These are phyloP conservation scores for Epiblema foenella DNA, from an alignment of 2,888 invertebrate species.

Conservation along the genomic window DNA sequence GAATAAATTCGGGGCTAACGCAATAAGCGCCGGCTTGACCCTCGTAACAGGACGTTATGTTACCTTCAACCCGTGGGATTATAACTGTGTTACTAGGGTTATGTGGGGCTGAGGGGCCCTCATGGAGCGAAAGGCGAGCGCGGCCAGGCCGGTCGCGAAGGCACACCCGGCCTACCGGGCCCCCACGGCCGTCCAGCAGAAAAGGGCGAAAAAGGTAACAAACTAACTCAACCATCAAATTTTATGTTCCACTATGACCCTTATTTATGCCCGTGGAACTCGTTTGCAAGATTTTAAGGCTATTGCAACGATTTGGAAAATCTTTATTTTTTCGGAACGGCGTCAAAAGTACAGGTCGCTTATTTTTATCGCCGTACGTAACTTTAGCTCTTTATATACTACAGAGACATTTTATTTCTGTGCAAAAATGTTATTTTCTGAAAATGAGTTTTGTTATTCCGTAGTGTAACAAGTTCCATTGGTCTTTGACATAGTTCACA, in stretches of 20 bases:
- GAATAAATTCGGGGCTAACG: constrained; percentile 74
- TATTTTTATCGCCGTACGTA: constrained; percentile 66
- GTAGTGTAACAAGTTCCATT: constrained; percentile 34
- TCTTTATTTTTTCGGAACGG: constrained; percentile 73
- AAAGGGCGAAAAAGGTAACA: constrained; percentile 90
- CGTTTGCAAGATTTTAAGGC: constrained; percentile 78
- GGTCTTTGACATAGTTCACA: constrained; percentile 38
- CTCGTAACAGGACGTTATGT: constrained; percentile 74
- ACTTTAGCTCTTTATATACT: constrained; percentile 39
- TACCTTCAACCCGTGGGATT: constrained; percentile 70
- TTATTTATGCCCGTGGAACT: constrained; percentile 77
- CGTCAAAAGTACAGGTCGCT: constrained; percentile 60
- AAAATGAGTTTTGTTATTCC: constrained; percentile 44
- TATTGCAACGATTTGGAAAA: constrained; percentile 79
- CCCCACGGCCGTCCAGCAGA: constrained; percentile 86
- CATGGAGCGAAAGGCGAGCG: constrained; percentile 88
- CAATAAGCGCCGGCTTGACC: constrained; percentile 77
- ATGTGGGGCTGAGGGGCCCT: constrained; percentile 82
- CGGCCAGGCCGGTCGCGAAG: constrained; percentile 88
- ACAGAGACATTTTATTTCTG: constrained; percentile 59
- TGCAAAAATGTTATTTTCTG: constrained; percentile 47
- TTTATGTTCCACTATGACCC: constrained; percentile 81
- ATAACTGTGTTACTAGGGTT: constrained; percentile 78
- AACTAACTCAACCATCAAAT: constrained; percentile 81
- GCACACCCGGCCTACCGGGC: constrained; percentile 86